phyloP scores from a whole-genome alignment of 2,888 invertebrate species.

The Sinopyrophorus schimmeli region DNA sequence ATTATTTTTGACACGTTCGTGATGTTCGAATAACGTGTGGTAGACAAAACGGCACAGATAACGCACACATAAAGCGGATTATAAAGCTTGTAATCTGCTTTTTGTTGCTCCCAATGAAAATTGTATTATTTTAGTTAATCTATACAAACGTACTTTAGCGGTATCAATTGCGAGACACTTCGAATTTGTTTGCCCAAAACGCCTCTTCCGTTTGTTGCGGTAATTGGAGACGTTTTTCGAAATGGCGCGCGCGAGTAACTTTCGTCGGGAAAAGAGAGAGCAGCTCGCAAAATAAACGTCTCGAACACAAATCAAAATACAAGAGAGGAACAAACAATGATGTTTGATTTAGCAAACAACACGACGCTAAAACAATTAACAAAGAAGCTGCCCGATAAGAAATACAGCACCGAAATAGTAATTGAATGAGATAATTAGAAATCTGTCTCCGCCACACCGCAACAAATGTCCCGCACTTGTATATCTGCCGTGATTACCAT shows the following conservation, averaged over 20 bases:
- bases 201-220: no score
- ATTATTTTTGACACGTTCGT: slow-evolving; percentile 39
- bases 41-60: slow-evolving; percentile 29
- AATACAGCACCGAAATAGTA: slow-evolving; percentile 32
- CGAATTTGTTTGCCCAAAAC: no score
- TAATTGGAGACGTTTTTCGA: no score
- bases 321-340: slow-evolving; percentile 27
- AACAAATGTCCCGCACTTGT: slow-evolving; percentile 33
- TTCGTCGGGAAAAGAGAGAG: no score
- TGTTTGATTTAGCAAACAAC: slow-evolving; percentile 32
- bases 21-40: slow-evolving; percentile 30
- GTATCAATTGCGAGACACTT: no score
- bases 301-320: no score
- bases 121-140: no score
- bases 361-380: slow-evolving; percentile 35
- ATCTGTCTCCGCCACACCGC: slow-evolving; percentile 35
- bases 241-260: no score
- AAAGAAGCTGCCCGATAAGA: slow-evolving; percentile 31
- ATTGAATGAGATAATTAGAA: slow-evolving; percentile 36
- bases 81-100: slow-evolving; percentile 14
- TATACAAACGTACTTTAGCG: no score
- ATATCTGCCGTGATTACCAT: slow-evolving; percentile 28
- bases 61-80: slow-evolving; percentile 26
- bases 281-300: no score
- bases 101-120: no score